phyloP scores from a whole-genome alignment of 2,113 vertebrate genomes.

The Phalacrocorax carbo region DNA sequence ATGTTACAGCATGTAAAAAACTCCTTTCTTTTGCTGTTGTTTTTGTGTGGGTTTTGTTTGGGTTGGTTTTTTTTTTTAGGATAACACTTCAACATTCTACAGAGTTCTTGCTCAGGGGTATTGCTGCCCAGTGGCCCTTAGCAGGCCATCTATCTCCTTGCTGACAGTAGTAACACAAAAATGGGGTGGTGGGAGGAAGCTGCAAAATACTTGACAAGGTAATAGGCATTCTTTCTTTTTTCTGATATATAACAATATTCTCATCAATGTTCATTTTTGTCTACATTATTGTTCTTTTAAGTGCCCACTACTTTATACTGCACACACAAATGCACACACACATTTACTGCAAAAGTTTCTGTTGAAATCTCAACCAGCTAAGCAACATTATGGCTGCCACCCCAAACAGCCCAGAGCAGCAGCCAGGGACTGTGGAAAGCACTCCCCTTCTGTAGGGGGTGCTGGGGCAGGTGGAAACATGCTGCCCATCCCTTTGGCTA shows the following conservation, averaged over 20 bases:
- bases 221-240: not conserved
- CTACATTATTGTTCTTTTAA: not conserved
- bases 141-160: not conserved
- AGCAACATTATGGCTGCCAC: not conserved
- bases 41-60: not conserved
- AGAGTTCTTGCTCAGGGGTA: not conserved
- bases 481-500: not conserved
- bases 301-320: not conserved
- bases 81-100: not conserved
- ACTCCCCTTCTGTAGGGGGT: accelerated
- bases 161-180: not conserved
- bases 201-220: not conserved
- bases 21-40: too few species aligned
- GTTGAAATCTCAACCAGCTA: not conserved
- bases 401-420: not conserved
- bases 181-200: not conserved
- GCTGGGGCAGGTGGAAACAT: not conserved
- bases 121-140: not conserved
- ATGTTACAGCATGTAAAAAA: not conserved
- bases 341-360: not conserved
- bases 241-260: not conserved
- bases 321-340: not conserved
- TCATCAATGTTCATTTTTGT: not conserved
- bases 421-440: not conserved
- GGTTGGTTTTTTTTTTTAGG: not conserved